These are phyloP conservation scores for Calameuta filiformis DNA, from an alignment of 2,888 invertebrate species.

Conservation along the genomic window DNA sequence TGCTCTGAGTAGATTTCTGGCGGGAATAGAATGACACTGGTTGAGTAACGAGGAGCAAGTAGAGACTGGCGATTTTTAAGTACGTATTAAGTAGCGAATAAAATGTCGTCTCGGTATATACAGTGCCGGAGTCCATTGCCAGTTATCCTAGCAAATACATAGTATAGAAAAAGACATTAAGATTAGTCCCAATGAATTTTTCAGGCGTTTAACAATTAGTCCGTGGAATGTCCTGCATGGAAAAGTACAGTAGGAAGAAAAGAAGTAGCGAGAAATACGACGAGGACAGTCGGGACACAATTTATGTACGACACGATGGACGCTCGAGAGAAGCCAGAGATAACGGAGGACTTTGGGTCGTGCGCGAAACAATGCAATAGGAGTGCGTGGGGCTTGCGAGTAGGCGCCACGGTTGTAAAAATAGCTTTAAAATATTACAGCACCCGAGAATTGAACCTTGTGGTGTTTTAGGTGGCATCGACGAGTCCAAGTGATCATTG, in stretches of 20 bases:
- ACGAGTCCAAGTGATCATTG: no score
- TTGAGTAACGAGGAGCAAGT: slow-evolving; percentile 46
- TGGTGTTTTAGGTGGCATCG: no score
- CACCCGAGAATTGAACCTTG: slow-evolving; percentile 39
- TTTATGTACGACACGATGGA: not conserved
- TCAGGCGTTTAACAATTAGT: no score
- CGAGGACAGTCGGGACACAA: no score
- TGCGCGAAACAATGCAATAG: slow-evolving; percentile 22
- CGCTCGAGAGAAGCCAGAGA: not conserved
- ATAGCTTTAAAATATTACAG: slow-evolving; percentile 51
- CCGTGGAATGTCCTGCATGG: no score
- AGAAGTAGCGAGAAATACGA: no score
- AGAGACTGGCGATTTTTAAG: slow-evolving; percentile 36
- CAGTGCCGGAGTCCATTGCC: no score
- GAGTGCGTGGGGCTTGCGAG: slow-evolving; percentile 38
- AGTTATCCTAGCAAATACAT: no score
- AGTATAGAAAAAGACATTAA: no score
- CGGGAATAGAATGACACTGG: slow-evolving; percentile 13
- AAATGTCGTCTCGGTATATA: no score
- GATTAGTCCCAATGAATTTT: no score
- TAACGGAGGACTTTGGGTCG: not conserved
- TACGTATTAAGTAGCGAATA: slow-evolving; percentile 46
- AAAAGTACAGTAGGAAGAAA: no score
- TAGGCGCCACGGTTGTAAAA: slow-evolving; percentile 33
- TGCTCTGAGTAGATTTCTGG: not conserved